Evolutionary conservation across 64 coral and sea anemone genomes (phyloP).

Genomic region (Porites australiensis): DNA sequence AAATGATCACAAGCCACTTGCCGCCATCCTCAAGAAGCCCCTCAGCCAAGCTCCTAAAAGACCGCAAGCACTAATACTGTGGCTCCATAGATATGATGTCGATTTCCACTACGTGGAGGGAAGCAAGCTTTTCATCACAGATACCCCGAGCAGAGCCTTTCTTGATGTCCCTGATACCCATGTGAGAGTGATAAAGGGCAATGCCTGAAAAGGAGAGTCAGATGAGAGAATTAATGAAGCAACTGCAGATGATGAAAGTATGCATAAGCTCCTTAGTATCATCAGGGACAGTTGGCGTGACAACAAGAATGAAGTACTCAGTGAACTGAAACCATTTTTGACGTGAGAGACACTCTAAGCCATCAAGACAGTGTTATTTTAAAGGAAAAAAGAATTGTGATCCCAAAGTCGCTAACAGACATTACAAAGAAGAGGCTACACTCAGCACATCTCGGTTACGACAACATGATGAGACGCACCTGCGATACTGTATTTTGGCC

Average conservation of each 20-base stretch:
- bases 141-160: neutral
- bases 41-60: neutral
- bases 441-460: conserved; percentile 15
- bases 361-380: conserved; percentile 48
- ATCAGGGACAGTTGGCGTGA: neutral
- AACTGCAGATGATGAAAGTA: neutral
- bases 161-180: neutral
- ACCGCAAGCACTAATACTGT: too few relatives aligned
- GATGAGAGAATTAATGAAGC: conserved; percentile 5
- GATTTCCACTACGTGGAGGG: neutral
- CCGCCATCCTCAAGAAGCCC: neutral
- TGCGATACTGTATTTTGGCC: conserved; percentile 54
- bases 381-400: conserved; percentile 37
- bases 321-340: conserved; percentile 20
- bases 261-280: neutral
- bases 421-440: conserved; percentile 38
- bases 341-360: conserved; percentile 46
- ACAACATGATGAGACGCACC: conserved; percentile 39
- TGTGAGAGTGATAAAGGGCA: neutral
- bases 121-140: neutral
- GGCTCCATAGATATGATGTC: neutral
- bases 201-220: neutral
- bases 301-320: neutral
- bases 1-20: neutral
- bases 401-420: conserved; percentile 14